phyloP scores from a whole-genome alignment of 2,888 invertebrate genomes.

The Caenorhabditis afra region DNA sequence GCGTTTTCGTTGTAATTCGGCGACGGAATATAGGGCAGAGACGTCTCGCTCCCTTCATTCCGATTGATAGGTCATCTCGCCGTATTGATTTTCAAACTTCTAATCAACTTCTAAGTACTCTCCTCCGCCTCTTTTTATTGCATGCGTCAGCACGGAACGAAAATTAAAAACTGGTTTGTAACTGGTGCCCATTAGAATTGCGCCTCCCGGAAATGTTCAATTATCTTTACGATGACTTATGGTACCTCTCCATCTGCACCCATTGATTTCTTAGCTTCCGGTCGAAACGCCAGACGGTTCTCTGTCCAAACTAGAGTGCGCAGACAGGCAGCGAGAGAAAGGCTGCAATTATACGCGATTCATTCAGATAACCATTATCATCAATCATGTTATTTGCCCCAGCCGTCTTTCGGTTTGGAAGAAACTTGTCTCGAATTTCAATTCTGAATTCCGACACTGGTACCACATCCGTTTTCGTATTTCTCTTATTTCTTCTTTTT shows the following conservation, averaged over 20 bases:
- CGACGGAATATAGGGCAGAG: slow-evolving; percentile 9
- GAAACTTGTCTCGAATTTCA: slow-evolving; percentile 26
- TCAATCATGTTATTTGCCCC: slow-evolving; percentile 58
- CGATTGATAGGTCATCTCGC: slow-evolving; percentile 25
- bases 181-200: not conserved
- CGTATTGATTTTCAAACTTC: slow-evolving; percentile 32
- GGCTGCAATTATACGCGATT: slow-evolving; percentile 7
- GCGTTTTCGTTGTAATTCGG: slow-evolving; percentile 38
- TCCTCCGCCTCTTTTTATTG: not conserved
- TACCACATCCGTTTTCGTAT: not conserved
- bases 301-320: too few species aligned
- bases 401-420: slow-evolving; percentile 14
- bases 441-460: slow-evolving; percentile 15
- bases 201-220: slow-evolving; percentile 7
- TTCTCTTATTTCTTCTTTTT: not conserved
- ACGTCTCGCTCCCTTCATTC: slow-evolving; percentile 1
- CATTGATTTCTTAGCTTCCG: slow-evolving; percentile 12
- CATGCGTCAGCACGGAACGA: too few species aligned
- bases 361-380: slow-evolving; percentile 49
- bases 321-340: too few species aligned
- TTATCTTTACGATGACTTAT: not conserved
- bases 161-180: not conserved
- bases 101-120: slow-evolving; percentile 14
- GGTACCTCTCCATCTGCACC: not conserved
- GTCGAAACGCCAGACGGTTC: slow-evolving; percentile 10